Evolutionary conservation across 2,888 invertebrate genomes (phyloP), one percentile per base, ranked within the genome.

Genomic region (Agrotis ipsilon): DNA sequence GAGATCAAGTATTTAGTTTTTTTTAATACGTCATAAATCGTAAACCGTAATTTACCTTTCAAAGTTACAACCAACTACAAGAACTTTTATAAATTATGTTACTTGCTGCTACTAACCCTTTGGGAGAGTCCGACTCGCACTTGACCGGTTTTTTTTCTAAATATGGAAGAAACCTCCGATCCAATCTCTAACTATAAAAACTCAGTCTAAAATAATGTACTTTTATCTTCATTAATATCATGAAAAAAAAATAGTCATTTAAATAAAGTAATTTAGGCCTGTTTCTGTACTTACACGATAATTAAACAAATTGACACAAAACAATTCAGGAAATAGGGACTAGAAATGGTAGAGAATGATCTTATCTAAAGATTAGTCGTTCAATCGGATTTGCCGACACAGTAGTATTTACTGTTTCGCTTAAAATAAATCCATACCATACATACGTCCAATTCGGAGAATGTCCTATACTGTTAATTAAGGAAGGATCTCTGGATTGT

Each of bases 351-450:
- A 60, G 45, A 14, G 21, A 21, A 13, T 3, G 21, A 39, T 61
- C 14, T n/a, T 52, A 72, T 52, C 21, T 72, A 11, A 72, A 72
- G 24, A 51, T 46, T 60, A 24, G 60, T 19, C 18, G 18, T 59
- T 6, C 3, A 14, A 32, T 57, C n/a, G 16, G 60, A 52, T 59
- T 60, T 60, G 24, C 32, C 45, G 19, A 45, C 51, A 45, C 51
- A 51, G 13, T 3, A 52, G 27, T 21, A 70, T 49, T 55, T 43
- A 43, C 39, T 68, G 18, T 48, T 51, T 13, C 43, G 32, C n/a
- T 45, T 21, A 16, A 46, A 72, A 61, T 45, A 61, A 18, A 71
- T 60, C 32, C 18, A 21, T 52, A 27, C 18, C n/a, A n/a, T 52
- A 32, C 18, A 21, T 52, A 51, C 13, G 16, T 18, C 19, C 7